phyloP scores from a whole-genome alignment of 1,140 invertebrate species.

The Drosophila erecta region DNA sequence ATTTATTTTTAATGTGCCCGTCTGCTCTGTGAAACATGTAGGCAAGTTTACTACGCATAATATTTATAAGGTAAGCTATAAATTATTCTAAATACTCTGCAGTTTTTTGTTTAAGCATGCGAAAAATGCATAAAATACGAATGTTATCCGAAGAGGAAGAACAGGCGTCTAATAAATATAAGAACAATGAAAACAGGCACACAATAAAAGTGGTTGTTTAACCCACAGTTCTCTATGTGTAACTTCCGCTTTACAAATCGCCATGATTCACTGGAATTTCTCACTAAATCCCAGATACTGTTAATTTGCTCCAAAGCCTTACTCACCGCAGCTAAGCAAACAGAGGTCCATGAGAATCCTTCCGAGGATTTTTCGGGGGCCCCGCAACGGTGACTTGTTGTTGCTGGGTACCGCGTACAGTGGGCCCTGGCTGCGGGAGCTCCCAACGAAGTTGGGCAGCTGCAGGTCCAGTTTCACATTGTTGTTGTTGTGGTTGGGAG shows the following conservation, averaged over 20 bases:
- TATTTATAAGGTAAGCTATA: too few relatives aligned
- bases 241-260: background rate
- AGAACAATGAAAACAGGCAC: too few relatives aligned
- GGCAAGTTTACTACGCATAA: too few relatives aligned
- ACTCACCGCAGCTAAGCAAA: constrained; percentile 74
- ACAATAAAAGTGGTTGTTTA: too few relatives aligned
- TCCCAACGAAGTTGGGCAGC: constrained; percentile 53
- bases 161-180: too few relatives aligned
- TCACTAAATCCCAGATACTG: background rate
- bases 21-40: too few relatives aligned
- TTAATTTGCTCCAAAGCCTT: background rate
- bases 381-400: constrained; percentile 23
- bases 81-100: too few relatives aligned
- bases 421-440: constrained; percentile 5
- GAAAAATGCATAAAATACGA: too few relatives aligned
- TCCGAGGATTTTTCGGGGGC: constrained; percentile 56
- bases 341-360: constrained; percentile 62
- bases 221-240: too few relatives aligned
- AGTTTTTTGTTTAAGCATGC: too few relatives aligned
- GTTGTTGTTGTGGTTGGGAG: constrained; percentile 45
- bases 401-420: constrained; percentile 8
- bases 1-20: too few relatives aligned
- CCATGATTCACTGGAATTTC: background rate
- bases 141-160: too few relatives aligned
- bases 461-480: constrained; percentile 78